These are phyloP conservation scores for Frankliniella intonsa DNA, from an alignment of 2,888 invertebrate genomes.

Conservation along the genomic window DNA sequence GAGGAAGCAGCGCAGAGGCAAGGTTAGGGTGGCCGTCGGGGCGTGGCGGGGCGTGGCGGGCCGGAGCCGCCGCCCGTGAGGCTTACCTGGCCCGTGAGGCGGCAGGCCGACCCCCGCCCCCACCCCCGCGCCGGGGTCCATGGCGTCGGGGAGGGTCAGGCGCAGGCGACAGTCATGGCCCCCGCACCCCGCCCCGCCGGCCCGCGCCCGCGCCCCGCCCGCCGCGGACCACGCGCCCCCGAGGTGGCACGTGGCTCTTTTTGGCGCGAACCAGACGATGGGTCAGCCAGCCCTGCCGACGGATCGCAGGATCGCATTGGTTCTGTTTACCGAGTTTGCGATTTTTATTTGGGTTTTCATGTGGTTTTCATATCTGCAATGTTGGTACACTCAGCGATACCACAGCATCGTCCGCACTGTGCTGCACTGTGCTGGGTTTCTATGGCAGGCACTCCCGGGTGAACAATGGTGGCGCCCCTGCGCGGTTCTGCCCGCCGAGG, in stretches of 20 bases:
- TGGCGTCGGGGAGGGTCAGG: neutral
- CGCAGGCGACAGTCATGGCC: neutral
- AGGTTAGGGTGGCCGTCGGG: neutral
- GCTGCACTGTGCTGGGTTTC: neutral
- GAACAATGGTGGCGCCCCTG: conserved; percentile 8
- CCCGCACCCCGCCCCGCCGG: neutral
- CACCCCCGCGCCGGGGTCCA: neutral
- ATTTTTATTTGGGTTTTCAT: neutral
- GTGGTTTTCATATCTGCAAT: neutral
- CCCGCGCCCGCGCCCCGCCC: neutral
- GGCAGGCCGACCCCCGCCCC: neutral
- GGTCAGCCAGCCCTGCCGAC: conserved; percentile 1
- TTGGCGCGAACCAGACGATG: neutral
- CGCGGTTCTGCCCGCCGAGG: neutral
- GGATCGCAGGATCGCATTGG: neutral
- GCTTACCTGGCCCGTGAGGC: neutral
- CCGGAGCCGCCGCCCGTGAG: no score
- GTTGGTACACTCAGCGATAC: neutral
- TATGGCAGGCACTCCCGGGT: neutral
- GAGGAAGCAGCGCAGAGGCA: neutral
- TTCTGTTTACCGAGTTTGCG: neutral
- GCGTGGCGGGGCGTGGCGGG: neutral
- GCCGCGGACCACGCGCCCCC: neutral
- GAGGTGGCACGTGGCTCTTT: neutral
- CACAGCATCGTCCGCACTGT: neutral